Conservation (phyloP, 2,113 vertebrate genomes). For the Forbesichthys agassizii region DNA sequence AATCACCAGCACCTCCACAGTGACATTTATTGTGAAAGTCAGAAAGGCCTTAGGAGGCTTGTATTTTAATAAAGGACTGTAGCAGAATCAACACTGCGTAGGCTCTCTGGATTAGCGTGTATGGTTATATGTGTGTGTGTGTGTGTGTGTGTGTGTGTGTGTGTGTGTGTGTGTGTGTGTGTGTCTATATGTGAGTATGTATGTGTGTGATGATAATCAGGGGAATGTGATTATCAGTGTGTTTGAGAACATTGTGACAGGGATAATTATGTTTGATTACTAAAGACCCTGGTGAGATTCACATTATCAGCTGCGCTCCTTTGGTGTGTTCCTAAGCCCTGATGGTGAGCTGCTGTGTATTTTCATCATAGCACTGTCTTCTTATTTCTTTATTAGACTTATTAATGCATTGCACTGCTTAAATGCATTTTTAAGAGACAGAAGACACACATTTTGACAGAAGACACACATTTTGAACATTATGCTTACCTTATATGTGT, state of each 20-base stretch:
- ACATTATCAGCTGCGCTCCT: conserved; percentile 52
- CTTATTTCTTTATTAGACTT: not conserved
- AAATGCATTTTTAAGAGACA: too few relatives aligned
- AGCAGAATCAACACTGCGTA: conserved; percentile 44
- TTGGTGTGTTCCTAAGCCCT: conserved; percentile 46
- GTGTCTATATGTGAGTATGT: not conserved
- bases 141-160: too few relatives aligned
- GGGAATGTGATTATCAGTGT: conserved; percentile 51
- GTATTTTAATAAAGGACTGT: conserved; percentile 39
- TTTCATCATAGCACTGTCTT: conserved; percentile 33
- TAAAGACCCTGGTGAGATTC: conserved; percentile 61
- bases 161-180: conserved; percentile 7
- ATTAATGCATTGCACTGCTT: too few relatives aligned
- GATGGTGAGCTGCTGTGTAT: conserved; percentile 40
- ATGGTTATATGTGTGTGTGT: conserved; percentile 12
- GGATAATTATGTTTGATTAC: conserved; percentile 70
- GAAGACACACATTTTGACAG: too few relatives aligned
- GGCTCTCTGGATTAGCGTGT: conserved; percentile 30
- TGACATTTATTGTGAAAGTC: conserved; percentile 58
- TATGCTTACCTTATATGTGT: too few relatives aligned
- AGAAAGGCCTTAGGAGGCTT: conserved; percentile 29
- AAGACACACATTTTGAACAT: too few relatives aligned
- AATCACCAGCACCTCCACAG: not conserved
- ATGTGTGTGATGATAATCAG: not conserved
- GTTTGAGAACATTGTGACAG: conserved; percentile 60